Conservation (phyloP, 2,888 invertebrate genomes). For the Heteropelma amictum region DNA sequence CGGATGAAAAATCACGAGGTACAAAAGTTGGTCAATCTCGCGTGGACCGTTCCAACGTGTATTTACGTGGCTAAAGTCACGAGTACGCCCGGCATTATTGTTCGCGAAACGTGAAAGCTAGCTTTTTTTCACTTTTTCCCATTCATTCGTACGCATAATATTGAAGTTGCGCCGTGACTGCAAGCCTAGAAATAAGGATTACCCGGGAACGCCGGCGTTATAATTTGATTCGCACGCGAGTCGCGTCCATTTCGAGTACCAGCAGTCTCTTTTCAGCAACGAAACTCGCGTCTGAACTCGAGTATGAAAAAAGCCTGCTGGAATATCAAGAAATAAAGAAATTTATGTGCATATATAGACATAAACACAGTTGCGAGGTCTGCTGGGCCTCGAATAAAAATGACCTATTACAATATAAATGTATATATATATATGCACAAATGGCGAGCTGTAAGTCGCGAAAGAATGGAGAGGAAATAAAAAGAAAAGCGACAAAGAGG, state of each 20-base stretch:
- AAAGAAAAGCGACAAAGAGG: background rate
- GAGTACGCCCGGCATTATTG: background rate
- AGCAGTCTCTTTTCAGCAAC: conserved; percentile 21
- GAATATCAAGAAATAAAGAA: conserved; percentile 24
- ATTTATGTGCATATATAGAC: background rate
- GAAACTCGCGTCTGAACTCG: conserved; percentile 9
- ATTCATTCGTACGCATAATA: conserved; percentile 2
- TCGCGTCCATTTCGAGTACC: conserved; percentile 4
- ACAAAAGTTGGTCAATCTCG: too few species aligned
- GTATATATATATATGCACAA: conserved; percentile 23
- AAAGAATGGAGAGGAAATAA: conserved; percentile 11
- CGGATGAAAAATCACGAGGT: background rate
- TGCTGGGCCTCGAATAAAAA: conserved; percentile 37
- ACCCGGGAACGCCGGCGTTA: too few species aligned
- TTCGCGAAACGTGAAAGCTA: background rate
- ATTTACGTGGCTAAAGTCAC: background rate
- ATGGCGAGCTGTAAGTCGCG: conserved; percentile 29
- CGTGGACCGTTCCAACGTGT: too few species aligned
- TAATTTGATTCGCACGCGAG: conserved; percentile 42
- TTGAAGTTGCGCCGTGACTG: background rate
- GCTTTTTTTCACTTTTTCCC: background rate
- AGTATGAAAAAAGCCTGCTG: conserved; percentile 18
- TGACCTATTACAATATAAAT: too few species aligned
- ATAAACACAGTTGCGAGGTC: background rate
- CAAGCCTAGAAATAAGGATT: conserved; percentile 1